Evolutionary conservation across 2,797 vertebrate species (phyloP).

Genomic region (Emys orbicularis): DNA sequence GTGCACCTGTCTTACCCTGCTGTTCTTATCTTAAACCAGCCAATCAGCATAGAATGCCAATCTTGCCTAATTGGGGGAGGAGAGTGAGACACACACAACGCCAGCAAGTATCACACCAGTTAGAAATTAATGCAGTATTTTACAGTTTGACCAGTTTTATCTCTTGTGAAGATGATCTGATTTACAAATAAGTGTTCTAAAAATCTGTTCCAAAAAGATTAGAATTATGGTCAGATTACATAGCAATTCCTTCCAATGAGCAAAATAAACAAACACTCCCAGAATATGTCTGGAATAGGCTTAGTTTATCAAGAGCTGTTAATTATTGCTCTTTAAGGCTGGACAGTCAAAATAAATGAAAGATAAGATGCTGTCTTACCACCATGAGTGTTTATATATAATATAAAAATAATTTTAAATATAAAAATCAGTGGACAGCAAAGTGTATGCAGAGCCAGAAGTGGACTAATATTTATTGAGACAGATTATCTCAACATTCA

Average conservation of each 20-base stretch:
- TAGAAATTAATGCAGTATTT: not conserved
- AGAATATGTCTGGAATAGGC: not conserved
- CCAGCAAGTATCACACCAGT: not conserved
- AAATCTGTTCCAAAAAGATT: not conserved
- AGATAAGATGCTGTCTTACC: not conserved
- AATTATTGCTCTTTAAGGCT: not conserved
- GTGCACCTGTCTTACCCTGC: not conserved
- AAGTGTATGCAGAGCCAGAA: not conserved
- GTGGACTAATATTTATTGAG: not conserved
- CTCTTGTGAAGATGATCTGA: not conserved
- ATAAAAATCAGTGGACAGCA: not conserved
- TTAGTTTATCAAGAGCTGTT: not conserved
- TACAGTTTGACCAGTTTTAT: not conserved
- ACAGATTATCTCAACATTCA: not conserved
- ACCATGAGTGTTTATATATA: not conserved
- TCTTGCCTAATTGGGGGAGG: not conserved
- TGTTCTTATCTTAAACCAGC: not conserved
- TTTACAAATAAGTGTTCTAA: not conserved
- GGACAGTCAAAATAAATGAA: not conserved
- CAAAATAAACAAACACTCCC: fast-evolving
- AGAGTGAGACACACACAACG: not conserved
- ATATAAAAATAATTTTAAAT: not conserved
- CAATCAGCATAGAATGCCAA: not conserved
- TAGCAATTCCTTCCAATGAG: not conserved
- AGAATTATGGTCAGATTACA: not conserved